These are phyloP conservation scores for Pleuronectes platessa DNA, from an alignment of 2,113 vertebrate species.

Conservation along the genomic window DNA sequence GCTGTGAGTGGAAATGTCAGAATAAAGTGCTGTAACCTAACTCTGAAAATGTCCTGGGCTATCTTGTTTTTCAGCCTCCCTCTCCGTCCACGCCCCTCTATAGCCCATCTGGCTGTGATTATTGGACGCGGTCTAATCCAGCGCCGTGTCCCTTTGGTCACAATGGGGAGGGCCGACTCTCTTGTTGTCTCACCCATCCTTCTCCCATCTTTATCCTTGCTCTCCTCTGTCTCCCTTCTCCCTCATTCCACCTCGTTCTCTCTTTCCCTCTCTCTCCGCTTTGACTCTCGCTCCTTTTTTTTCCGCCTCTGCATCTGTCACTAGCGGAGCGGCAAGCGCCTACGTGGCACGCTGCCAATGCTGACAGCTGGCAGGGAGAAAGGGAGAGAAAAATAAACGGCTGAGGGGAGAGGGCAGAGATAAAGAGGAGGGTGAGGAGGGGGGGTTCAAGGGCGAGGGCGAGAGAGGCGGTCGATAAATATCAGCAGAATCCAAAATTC, in stretches of 20 bases:
- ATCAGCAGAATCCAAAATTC: conserved; percentile 61
- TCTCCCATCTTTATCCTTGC: conserved; percentile 17
- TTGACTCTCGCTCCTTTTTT: conserved; percentile 50
- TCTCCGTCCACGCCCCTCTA: conserved; percentile 58
- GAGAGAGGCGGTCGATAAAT: conserved; percentile 54
- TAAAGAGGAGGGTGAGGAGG: conserved; percentile 10
- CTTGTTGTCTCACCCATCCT: conserved; percentile 49
- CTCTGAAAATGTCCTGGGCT: conserved; percentile 51
- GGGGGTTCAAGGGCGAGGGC: conserved; percentile 3
- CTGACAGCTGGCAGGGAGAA: conserved; percentile 77
- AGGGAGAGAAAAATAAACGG: conserved; percentile 65
- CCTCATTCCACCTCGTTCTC: not conserved
- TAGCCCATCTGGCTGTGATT: conserved; percentile 78
- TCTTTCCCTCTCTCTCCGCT: conserved; percentile 12
- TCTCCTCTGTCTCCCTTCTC: conserved; percentile 1
- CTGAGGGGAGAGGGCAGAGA: conserved; percentile 39
- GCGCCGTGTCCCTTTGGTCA: conserved; percentile 68
- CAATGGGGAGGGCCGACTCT: conserved; percentile 52
- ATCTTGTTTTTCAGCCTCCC: conserved; percentile 74
- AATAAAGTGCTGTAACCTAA: conserved; percentile 62
- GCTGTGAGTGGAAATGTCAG: conserved; percentile 53
- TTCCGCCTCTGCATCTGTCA: conserved; percentile 70
- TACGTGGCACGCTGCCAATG: conserved; percentile 71
- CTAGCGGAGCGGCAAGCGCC: conserved; percentile 56
- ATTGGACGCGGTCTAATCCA: conserved; percentile 71